Conservation (phyloP, 2,797 vertebrate genomes). For the Eremophila alpestris region DNA sequence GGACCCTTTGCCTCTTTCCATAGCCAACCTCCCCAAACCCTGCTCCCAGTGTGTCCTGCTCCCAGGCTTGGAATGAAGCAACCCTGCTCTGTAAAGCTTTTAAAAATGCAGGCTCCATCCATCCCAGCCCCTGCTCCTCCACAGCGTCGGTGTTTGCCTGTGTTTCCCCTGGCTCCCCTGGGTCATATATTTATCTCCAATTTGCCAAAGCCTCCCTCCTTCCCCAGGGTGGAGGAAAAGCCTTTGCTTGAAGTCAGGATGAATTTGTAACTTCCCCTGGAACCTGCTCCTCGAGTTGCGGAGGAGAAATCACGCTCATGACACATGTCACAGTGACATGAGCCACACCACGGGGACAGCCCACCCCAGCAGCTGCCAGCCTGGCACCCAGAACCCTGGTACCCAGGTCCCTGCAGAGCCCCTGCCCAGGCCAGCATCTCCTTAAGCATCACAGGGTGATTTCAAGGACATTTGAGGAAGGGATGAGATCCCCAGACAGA, state of each 20-base stretch:
- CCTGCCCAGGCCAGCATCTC: background rate
- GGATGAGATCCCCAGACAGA: background rate
- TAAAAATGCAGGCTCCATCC: background rate
- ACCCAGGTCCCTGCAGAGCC: background rate
- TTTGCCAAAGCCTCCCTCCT: conserved; percentile 21
- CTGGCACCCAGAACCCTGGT: background rate
- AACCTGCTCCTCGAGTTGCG: background rate
- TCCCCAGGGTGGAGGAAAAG: conserved; percentile 3
- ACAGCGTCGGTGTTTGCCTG: background rate
- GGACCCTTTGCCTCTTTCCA: background rate
- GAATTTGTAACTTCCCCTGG: background rate
- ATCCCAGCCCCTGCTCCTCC: background rate
- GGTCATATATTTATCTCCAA: conserved; percentile 24
- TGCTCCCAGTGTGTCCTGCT: background rate
- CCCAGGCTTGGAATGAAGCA: background rate
- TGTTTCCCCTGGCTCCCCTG: conserved; percentile 1
- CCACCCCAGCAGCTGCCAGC: background rate
- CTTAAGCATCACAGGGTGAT: background rate
- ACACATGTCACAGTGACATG: rapidly evolving
- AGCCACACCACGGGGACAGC: background rate
- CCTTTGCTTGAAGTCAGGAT: background rate
- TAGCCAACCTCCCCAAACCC: background rate
- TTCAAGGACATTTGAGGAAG: background rate
- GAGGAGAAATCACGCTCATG: background rate
- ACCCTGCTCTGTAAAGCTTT: background rate